phyloP scores from a whole-genome alignment of 2,888 invertebrate genomes.

The Sesamia inferens region DNA sequence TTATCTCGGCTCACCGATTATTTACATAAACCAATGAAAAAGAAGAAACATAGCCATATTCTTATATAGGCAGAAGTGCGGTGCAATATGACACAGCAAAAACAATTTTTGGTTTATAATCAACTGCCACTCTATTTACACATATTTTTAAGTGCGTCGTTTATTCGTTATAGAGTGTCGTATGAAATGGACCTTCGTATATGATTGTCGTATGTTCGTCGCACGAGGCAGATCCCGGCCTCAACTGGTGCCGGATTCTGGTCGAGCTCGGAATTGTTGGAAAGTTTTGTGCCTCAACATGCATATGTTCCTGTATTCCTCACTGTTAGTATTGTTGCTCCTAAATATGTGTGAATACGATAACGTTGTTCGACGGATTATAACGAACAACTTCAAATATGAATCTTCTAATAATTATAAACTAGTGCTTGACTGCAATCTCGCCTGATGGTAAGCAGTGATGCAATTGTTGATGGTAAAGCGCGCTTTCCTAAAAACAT shows the following conservation, averaged over 20 bases:
- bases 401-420: too few relatives aligned
- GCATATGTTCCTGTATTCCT: constrained; percentile 5
- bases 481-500: too few relatives aligned
- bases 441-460: too few relatives aligned
- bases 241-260: constrained; percentile 27
- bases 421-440: too few relatives aligned
- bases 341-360: constrained; percentile 14
- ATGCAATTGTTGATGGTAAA: too few relatives aligned
- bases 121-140: not conserved
- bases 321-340: not conserved
- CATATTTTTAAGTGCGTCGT: not conserved
- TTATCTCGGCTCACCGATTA: too few relatives aligned
- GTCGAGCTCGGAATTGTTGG: constrained; percentile 37
- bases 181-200: constrained; percentile 14
- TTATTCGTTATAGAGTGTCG: not conserved
- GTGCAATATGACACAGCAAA: not conserved
- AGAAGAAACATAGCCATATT: not conserved
- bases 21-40: not conserved
- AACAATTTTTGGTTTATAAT: not conserved
- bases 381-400: not conserved
- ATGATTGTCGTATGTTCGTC: not conserved
- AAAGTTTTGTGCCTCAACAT: constrained; percentile 41
- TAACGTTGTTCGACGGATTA: not conserved
- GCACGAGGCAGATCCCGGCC: not conserved
- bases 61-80: not conserved